A percentile compares a stretch with the other conserved stretches of the same genome.
phyloP scores from a whole-genome alignment of 2,113 vertebrate species.

The Piaya cayana region DNA sequence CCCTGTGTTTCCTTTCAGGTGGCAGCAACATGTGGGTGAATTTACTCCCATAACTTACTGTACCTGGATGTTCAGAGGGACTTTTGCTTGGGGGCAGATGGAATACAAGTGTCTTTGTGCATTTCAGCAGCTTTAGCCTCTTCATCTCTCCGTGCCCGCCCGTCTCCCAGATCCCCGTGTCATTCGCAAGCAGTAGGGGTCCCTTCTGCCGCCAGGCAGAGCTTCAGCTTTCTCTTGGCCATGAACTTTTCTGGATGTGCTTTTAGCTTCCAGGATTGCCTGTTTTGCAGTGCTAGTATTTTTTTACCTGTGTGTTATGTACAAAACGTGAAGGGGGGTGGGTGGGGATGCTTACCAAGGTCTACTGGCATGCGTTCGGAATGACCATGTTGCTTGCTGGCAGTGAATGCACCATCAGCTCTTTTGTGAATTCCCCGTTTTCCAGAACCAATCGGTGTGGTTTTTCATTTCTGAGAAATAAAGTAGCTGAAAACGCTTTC shows the following conservation, averaged over 20 bases:
- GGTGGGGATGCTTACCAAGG: not conserved
- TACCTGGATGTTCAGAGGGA: not conserved
- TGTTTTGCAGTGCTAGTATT: not conserved
- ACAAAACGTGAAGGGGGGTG: not conserved
- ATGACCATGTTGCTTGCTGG: not conserved
- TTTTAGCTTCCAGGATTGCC: not conserved
- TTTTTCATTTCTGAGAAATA: not conserved
- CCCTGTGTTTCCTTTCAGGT: not conserved
- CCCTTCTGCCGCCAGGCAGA: not conserved
- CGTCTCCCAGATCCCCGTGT: not conserved
- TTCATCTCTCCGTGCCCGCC: not conserved
- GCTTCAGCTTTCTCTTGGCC: conserved; percentile 5
- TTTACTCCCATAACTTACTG: fast-evolving
- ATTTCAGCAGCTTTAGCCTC: not conserved
- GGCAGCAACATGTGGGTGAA: not conserved
- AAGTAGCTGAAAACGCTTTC: not conserved
- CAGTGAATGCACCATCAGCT: not conserved
- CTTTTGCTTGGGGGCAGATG: not conserved
- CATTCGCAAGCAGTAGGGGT: fast-evolving
- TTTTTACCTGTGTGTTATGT: conserved; percentile 26
- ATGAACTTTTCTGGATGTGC: not conserved
- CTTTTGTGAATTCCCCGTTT: not conserved
- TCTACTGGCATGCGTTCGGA: conserved; percentile 12
- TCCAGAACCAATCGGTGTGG: fast-evolving
- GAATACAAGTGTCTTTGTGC: not conserved